Percentiles rank a stretch among this genome's conserved stretches.
phyloP scores from a whole-genome alignment of 2,113 vertebrate species.

The Ancistrus triradiatus region DNA sequence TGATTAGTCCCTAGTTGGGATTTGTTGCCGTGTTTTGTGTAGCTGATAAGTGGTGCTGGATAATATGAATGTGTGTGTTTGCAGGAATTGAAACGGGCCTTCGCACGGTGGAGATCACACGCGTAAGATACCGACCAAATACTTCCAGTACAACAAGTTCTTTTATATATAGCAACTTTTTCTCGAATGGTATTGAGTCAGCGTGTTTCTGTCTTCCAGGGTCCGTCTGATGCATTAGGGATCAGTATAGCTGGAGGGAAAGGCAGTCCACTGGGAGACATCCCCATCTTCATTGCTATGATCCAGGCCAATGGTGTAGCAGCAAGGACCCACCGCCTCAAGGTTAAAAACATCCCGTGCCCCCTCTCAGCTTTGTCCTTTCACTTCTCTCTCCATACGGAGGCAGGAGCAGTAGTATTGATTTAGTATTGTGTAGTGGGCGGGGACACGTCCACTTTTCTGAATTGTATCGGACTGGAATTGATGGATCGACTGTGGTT shows the following conservation, averaged over 20 bases:
- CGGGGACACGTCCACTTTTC: constrained; percentile 2
- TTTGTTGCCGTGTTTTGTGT: too few relatives aligned
- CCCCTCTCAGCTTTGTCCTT: not conserved
- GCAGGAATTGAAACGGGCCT: constrained; percentile 66
- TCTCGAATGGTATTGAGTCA: not conserved
- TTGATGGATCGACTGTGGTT: not conserved
- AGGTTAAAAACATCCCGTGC: constrained; percentile 56
- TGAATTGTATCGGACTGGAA: constrained; percentile 13
- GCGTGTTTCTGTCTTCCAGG: constrained; percentile 62
- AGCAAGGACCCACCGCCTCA: constrained; percentile 84
- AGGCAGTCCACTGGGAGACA: constrained; percentile 89
- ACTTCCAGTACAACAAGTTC: not conserved
- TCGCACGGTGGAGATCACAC: constrained; percentile 82
- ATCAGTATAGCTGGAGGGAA: constrained; percentile 93
- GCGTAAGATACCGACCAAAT: constrained; percentile 66
- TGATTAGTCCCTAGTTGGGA: too few relatives aligned
- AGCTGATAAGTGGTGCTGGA: too few relatives aligned
- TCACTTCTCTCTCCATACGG: not conserved
- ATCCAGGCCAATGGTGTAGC: constrained; percentile 92
- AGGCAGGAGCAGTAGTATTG: constrained; percentile 1
- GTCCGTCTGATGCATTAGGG: constrained; percentile 82
- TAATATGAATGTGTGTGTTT: constrained; percentile 17
- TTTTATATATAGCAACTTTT: too few relatives aligned
- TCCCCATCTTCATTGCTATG: constrained; percentile 96
- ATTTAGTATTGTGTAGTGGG: constrained; percentile 16